Evolutionary conservation across 1,140 invertebrate species (phyloP).

Genomic region (Rhynchophorus ferrugineus): DNA sequence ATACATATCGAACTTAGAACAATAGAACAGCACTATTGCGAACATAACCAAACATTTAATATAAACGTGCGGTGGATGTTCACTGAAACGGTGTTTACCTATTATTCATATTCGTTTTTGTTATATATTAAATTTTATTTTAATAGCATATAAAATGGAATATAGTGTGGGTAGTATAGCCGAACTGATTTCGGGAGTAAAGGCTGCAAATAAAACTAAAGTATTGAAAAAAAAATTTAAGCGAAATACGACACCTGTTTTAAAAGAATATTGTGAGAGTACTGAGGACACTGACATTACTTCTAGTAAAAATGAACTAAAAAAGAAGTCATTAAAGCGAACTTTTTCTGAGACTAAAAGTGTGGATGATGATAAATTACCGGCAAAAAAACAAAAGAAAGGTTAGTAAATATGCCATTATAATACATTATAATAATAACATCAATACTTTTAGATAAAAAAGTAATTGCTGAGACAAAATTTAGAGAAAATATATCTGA

Average conservation of each 20-base stretch:
- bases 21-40: too few relatives aligned
- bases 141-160: too few relatives aligned
- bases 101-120: too few relatives aligned
- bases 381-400: slow-evolving; percentile 12
- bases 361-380: neutral
- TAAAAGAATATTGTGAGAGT: slow-evolving; percentile 2
- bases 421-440: too few relatives aligned
- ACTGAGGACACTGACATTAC: neutral
- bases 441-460: too few relatives aligned
- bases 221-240: slow-evolving; percentile 17
- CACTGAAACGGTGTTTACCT: too few relatives aligned
- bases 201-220: slow-evolving; percentile 27
- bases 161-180: slow-evolving; percentile 32
- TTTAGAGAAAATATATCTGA: neutral
- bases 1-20: too few relatives aligned
- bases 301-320: slow-evolving; percentile 3
- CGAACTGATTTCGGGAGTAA: slow-evolving; percentile 30
- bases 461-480: too few relatives aligned
- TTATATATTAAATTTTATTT: too few relatives aligned
- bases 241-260: neutral
- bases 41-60: too few relatives aligned
- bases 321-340: slow-evolving; percentile 4
- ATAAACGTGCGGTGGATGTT: too few relatives aligned
- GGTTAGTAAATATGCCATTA: too few relatives aligned
- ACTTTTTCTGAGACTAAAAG: neutral